These are phyloP conservation scores for Idaea straminata DNA, from an alignment of 2,888 invertebrate genomes.

Conservation along the genomic window DNA sequence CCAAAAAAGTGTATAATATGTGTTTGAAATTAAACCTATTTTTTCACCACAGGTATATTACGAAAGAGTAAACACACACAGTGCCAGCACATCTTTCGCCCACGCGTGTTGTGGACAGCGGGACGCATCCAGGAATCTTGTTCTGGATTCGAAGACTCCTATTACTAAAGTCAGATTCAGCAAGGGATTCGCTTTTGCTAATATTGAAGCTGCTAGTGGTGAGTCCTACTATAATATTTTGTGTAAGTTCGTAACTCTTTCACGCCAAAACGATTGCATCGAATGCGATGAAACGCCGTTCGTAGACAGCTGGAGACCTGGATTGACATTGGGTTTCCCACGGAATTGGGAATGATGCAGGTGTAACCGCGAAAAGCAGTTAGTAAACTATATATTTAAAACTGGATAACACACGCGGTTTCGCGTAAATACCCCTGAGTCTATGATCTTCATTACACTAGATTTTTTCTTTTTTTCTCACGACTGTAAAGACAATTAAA, in stretches of 20 bases:
- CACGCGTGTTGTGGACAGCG: constrained; percentile 88
- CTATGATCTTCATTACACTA: too few species aligned
- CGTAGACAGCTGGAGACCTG: too few species aligned
- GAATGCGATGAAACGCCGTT: too few species aligned
- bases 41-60: constrained; percentile 83
- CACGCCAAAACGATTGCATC: too few species aligned
- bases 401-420: too few species aligned
- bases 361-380: too few species aligned
- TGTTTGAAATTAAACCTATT: not conserved
- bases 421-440: too few species aligned
- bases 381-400: not conserved
- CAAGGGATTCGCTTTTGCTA: constrained; percentile 90
- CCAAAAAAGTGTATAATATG: not conserved
- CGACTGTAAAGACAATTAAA: too few species aligned
- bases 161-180: constrained; percentile 89
- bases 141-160: constrained; percentile 83
- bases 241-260: too few species aligned
- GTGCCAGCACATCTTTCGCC: constrained; percentile 87
- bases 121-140: constrained; percentile 87
- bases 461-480: too few species aligned
- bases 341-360: too few species aligned
- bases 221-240: constrained; percentile 22
- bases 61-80: constrained; percentile 89
- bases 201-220: constrained; percentile 85
- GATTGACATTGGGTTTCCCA: too few species aligned